Base-by-base conservation (phyloP, 2,113 vertebrate genomes). In the Brachyhypopomus occidentalis region DNA sequence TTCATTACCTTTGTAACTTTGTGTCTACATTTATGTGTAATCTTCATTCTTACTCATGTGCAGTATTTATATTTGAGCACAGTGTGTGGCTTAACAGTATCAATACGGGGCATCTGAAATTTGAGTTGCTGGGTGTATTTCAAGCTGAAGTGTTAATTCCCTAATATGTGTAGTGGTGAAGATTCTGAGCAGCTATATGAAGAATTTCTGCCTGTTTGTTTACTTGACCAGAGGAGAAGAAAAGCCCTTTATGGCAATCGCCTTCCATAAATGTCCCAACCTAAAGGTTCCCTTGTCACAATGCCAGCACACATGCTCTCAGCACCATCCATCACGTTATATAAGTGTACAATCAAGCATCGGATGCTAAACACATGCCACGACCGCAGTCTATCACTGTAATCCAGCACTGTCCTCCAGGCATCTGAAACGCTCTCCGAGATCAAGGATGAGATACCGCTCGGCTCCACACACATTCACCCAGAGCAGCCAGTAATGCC, bases 401-500 rank as follows among this genome's bases (percentile, higher is more conserved):
- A 81, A 85, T 85, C 83, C 79, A 36, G 23, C n/a, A 22, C 38
- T 70, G 4, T 56, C 81, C 60, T 78, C 72, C 78, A 86, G 78
- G 62, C 41, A 83, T 73, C 72, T 80, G 45, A 79, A 30, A 79
- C 59, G 22, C 17, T 64, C 81, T 48, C 52, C 52, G 62, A 83
- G 84, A 84, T 88, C 84, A 88, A 79, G 83, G 71, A 62, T 71
- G 66, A 70, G 78, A 72, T 84, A 83, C 84, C 73, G 74, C 63
- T 7, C 5, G 48, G 78, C 75, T 81, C 76, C 81, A 70, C 83
- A 63, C 11, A 22, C 58, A 62, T 63, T 82, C 71, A 0, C 56
- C 72, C 71, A 84, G 9, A 75, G 69, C 84, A 86, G 80, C 30
- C 81, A 73, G 48, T 77, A 72, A 75, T 85, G 34, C 27, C n/a